Percentiles rank a stretch among this genome's conserved stretches.
Conservation (phyloP, 2,888 invertebrate genomes). For the Phlogophora meticulosa region DNA sequence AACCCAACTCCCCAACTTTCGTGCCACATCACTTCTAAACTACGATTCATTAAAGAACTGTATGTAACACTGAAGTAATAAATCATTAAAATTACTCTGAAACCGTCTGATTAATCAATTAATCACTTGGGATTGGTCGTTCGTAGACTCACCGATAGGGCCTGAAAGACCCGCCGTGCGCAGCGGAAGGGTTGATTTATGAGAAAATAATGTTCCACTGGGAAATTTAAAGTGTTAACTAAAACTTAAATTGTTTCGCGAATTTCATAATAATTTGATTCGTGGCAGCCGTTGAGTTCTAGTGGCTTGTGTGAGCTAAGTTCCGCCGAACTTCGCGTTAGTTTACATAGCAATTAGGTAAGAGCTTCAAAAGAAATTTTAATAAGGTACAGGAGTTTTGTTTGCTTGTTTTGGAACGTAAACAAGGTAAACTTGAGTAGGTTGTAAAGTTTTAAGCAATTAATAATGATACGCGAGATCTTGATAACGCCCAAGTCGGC, state of each 20-base stretch:
- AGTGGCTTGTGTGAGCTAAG: conserved; percentile 58
- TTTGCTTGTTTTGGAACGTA: conserved; percentile 39
- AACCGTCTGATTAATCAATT: conserved; percentile 87
- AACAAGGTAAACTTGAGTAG: conserved; percentile 44
- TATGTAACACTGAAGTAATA: conserved; percentile 73
- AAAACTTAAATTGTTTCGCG: conserved; percentile 73
- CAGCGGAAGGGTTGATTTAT: conserved; percentile 87
- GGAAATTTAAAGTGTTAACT: conserved; percentile 81
- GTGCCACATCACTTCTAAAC: conserved; percentile 58
- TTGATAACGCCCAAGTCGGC: conserved; percentile 27
- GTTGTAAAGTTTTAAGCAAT: conserved; percentile 36
- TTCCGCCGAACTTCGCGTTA: conserved; percentile 52
- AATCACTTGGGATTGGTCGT: conserved; percentile 85
- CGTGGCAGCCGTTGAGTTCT: conserved; percentile 52
- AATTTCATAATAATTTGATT: conserved; percentile 73
- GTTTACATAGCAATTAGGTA: conserved; percentile 58
- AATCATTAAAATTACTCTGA: conserved; percentile 87
- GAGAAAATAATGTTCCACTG: conserved; percentile 85
- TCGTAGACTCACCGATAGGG: conserved; percentile 81
- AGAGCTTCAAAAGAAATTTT: conserved; percentile 54
- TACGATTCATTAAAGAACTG: conserved; percentile 64
- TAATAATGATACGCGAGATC: conserved; percentile 48
- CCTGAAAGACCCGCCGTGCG: conserved; percentile 72
- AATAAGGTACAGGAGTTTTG: conserved; percentile 52
- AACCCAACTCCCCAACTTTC: conserved; percentile 40